These are phyloP conservation scores for Pycnomerus fuliginosus DNA, from an alignment of 2,888 invertebrate species.

Conservation along the genomic window DNA sequence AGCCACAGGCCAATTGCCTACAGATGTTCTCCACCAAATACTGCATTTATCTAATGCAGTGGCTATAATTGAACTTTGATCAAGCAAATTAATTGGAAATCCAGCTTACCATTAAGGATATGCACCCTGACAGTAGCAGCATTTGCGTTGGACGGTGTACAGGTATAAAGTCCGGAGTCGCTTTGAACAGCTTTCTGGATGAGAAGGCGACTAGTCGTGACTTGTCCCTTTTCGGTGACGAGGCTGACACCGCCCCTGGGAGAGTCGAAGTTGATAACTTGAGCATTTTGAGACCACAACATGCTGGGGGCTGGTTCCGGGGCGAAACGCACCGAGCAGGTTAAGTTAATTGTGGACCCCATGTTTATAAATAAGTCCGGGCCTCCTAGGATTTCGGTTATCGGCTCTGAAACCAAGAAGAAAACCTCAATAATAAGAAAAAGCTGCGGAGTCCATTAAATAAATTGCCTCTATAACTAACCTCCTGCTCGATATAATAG, in stretches of 20 bases:
- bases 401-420: slow-evolving; percentile 64
- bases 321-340: slow-evolving; percentile 79
- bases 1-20: too few species aligned
- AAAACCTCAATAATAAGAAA: slow-evolving; percentile 4
- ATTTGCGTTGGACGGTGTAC: slow-evolving; percentile 81
- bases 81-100: too few species aligned
- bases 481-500: too few species aligned
- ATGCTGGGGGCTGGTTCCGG: slow-evolving; percentile 83
- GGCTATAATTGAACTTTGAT: too few species aligned
- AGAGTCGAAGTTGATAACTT: slow-evolving; percentile 89
- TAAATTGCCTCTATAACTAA: slow-evolving; percentile 19
- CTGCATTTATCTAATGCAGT: too few species aligned
- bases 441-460: slow-evolving; percentile 13
- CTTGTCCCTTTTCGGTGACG: slow-evolving; percentile 81
- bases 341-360: slow-evolving; percentile 86
- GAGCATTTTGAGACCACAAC: slow-evolving; percentile 78
- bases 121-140: slow-evolving; percentile 78
- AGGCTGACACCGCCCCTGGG: slow-evolving; percentile 84
- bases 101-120: slow-evolving; percentile 75
- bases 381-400: slow-evolving; percentile 78
- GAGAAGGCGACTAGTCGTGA: slow-evolving; percentile 79
- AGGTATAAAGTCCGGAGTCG: slow-evolving; percentile 82
- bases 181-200: slow-evolving; percentile 78
- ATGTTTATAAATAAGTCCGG: slow-evolving; percentile 82
- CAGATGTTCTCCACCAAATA: too few species aligned